These are phyloP conservation scores for Apodemus sylvaticus DNA, from an alignment of 2,113 vertebrate genomes.

Conservation along the genomic window DNA sequence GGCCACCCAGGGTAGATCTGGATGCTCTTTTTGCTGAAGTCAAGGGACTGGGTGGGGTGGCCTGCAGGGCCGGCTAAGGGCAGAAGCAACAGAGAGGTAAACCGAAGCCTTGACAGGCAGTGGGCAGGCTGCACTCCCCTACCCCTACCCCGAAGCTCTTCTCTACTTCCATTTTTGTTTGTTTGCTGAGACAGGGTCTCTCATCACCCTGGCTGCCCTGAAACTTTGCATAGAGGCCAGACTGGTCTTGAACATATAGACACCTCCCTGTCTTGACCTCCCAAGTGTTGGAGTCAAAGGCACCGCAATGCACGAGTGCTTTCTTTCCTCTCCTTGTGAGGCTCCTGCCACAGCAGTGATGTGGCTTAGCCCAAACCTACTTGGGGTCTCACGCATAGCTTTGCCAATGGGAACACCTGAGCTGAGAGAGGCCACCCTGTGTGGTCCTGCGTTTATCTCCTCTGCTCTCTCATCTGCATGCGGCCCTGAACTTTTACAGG, in stretches of 20 bases:
- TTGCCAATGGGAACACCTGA: neutral
- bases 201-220: neutral
- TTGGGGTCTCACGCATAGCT: neutral
- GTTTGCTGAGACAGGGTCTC: neutral
- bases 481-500: neutral
- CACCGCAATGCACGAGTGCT: neutral
- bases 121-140: neutral
- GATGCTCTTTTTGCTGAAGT: neutral
- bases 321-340: neutral
- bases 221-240: neutral
- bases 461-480: neutral
- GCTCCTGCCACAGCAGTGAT: rapidly evolving
- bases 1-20: neutral
- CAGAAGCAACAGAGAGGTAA: neutral
- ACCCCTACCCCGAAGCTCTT: rapidly evolving
- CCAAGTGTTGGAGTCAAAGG: neutral
- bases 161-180: neutral
- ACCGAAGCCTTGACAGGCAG: neutral
- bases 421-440: neutral
- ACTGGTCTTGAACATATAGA: neutral
- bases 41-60: neutral
- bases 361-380: neutral
- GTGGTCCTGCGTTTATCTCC: neutral
- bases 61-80: neutral
- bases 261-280: neutral